Base-by-base conservation (phyloP, 2,113 vertebrate species). In the Dascyllus trimaculatus region DNA sequence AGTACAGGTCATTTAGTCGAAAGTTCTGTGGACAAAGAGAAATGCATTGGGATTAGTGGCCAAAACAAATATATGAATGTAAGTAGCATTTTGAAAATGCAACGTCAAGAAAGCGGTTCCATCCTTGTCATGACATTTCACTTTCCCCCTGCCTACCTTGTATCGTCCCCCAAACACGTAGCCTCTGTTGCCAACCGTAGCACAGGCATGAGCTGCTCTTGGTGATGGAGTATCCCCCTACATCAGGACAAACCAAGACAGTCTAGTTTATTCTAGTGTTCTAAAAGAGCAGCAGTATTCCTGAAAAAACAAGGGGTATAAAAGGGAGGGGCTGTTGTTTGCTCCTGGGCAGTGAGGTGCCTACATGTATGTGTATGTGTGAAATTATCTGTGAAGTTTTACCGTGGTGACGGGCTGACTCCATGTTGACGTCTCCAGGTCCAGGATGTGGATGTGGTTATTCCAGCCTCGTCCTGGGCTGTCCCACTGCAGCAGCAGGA, bases 151-250 rank as follows among this genome's bases (percentile, higher is more conserved):
- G 24, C 52, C 93, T 84, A 98, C 98, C 86, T 96, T 94, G 60
- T 97, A 99, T 90, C 98, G 93, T 77, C 98, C 98, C 40, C 98
- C 98, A 7, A 99, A 99, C 61, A 99, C 96, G 14, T 95, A 99
- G 3, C 98, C 98, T 86, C 96, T 90, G 94, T 96, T 98, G 32
- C 96, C 97, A 1, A 98, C 79, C 0, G 96, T 96, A 11, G 97
- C 97, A 6, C 98, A 99, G 72, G 98, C 96, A 1, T 99, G 98
- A 56, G 98, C 98, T 1, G 98, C 98, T 10, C 98, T 94, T 1
- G 98, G 98, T 0, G 97, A 97, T 0, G 98, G 98, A 0, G 95
- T 88, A 78, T 95, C 96, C 0, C 98, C 98, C 98, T 99, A 76
- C 15, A 57, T 19, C 51, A 24, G 4, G 4, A 5, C 29, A 72